phyloP scores from a whole-genome alignment of 2,113 vertebrate genomes.

The Forbesichthys agassizii region DNA sequence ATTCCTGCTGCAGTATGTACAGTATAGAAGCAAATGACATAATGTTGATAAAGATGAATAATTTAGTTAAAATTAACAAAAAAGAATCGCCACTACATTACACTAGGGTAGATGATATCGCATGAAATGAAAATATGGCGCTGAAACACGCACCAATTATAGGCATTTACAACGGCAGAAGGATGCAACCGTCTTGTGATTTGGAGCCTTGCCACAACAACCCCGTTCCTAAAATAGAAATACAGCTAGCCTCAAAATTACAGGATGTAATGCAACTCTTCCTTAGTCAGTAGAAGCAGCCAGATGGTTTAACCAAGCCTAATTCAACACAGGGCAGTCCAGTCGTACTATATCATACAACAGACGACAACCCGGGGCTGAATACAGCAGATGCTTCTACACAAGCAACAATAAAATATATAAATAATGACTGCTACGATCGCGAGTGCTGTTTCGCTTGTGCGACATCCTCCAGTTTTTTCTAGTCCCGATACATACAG shows the following conservation, averaged over 20 bases:
- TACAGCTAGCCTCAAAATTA: conserved; percentile 52
- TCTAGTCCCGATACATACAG: conserved; percentile 33
- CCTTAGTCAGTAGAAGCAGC: conserved; percentile 40
- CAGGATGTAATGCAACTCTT: conserved; percentile 62
- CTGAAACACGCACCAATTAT: background rate
- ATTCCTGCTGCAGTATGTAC: background rate
- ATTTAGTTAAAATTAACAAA: too few species aligned
- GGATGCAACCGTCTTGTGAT: background rate
- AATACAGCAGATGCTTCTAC: background rate
- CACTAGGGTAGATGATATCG: too few species aligned
- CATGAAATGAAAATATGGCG: background rate
- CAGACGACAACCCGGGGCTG: background rate
- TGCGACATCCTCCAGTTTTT: conserved; percentile 56
- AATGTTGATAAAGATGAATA: too few species aligned
- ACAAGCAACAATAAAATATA: conserved; percentile 3
- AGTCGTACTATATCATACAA: conserved; percentile 14
- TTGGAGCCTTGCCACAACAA: conserved; percentile 7
- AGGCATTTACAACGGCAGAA: background rate
- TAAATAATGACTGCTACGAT: conserved; percentile 52
- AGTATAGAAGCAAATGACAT: background rate
- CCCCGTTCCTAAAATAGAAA: conserved; percentile 18
- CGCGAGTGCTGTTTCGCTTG: conserved; percentile 57
- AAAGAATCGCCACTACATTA: too few species aligned
- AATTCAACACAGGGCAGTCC: conserved; percentile 35
- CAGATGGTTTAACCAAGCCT: conserved; percentile 34